Percentiles rank a stretch among this genome's conserved stretches.
phyloP scores from a whole-genome alignment of 2,113 vertebrate genomes.

The Trichomycterus rosablanca region DNA sequence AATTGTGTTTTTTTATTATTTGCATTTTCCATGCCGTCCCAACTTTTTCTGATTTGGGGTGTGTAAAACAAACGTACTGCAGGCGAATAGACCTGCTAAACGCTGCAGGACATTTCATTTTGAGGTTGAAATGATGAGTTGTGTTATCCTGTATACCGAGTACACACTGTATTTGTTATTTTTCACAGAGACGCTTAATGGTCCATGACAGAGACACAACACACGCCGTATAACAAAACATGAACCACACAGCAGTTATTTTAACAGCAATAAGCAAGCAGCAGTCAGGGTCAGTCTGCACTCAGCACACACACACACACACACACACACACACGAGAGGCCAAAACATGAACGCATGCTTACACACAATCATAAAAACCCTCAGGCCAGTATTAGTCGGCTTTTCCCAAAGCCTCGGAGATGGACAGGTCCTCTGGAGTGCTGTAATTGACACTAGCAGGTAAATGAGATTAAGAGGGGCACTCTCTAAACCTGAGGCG shows the following conservation, averaged over 20 bases:
- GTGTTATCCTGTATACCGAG: neutral
- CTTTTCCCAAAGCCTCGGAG: constrained; percentile 26
- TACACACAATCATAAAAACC: constrained; percentile 30
- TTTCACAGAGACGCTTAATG: neutral
- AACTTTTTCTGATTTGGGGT: too few relatives aligned
- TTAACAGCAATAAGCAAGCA: constrained; percentile 21
- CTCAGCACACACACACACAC: constrained; percentile 12
- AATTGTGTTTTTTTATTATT: too few relatives aligned
- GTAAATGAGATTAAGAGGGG: constrained; percentile 39
- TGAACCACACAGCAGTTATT: neutral
- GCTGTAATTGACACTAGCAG: constrained; percentile 34
- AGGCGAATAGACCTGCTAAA: neutral
- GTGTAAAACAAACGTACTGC: neutral
- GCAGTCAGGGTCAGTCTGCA: constrained; percentile 6
- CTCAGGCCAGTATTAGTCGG: constrained; percentile 29
- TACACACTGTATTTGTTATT: too few relatives aligned
- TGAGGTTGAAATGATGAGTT: neutral
- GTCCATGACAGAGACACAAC: too few relatives aligned
- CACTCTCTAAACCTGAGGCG: constrained; percentile 28
- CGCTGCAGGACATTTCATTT: neutral
- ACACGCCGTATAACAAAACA: neutral
- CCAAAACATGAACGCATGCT: constrained; percentile 38
- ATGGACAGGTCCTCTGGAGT: constrained; percentile 26
- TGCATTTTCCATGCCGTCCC: too few relatives aligned
- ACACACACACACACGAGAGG: constrained; percentile 36